A percentile compares a stretch with the other conserved stretches of the same genome.
Conservation (phyloP, 2,888 invertebrate species). For the Tipula lateralis region DNA sequence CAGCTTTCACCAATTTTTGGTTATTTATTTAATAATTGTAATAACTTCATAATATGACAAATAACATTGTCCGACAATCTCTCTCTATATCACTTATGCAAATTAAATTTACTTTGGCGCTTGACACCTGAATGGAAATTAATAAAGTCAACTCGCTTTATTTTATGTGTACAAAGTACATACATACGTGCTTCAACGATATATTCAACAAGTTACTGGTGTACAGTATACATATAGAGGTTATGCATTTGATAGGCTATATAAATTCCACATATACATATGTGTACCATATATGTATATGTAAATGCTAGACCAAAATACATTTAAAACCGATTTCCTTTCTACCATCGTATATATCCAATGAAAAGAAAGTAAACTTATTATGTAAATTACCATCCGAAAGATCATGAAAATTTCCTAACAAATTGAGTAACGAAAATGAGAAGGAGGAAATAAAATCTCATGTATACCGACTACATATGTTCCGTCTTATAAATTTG, state of each 20-base stretch:
- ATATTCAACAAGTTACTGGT: background rate
- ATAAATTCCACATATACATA: background rate
- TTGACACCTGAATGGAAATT: constrained; percentile 11
- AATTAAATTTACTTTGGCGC: background rate
- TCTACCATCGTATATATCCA: background rate
- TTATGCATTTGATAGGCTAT: background rate
- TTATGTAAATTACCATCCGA: background rate
- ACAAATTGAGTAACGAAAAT: background rate
- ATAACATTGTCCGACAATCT: background rate
- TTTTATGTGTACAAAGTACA: background rate
- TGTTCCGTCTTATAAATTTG: background rate
- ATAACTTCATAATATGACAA: background rate
- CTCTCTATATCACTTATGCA: background rate
- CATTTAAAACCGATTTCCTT: background rate
- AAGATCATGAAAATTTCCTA: background rate
- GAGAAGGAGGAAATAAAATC: background rate
- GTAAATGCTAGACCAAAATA: background rate
- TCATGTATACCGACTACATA: background rate
- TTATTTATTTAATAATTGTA: background rate
- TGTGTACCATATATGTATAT: too few relatives aligned
- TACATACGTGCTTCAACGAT: background rate
- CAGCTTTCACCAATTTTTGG: background rate
- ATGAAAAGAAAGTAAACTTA: background rate
- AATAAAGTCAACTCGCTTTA: background rate
- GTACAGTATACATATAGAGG: too few relatives aligned